Evolutionary conservation across 2,113 vertebrate species (phyloP).

Genomic region (Pygoscelis adeliae): DNA sequence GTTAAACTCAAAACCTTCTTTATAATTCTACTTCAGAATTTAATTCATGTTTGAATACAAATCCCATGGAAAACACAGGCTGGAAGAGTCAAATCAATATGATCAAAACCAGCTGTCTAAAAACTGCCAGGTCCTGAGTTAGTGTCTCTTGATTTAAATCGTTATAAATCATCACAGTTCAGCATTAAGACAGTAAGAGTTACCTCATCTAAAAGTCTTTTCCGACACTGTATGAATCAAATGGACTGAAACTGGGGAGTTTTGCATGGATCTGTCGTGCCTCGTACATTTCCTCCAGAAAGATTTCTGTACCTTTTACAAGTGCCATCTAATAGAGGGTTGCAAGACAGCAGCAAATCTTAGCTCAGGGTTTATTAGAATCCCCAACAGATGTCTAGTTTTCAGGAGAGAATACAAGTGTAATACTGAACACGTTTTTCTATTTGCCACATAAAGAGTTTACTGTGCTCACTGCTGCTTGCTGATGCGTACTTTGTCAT

Average conservation of each 20-base stretch:
- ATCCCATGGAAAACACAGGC: not conserved
- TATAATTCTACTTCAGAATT: not conserved
- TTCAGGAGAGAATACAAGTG: constrained; percentile 29
- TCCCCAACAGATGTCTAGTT: not conserved
- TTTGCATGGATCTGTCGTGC: not conserved
- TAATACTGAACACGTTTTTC: constrained; percentile 51
- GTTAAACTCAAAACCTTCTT: not conserved
- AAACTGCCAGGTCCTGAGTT: not conserved
- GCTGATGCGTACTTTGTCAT: not conserved
- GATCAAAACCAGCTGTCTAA: not conserved
- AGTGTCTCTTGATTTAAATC: not conserved
- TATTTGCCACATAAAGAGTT: constrained; percentile 26
- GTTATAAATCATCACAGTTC: not conserved
- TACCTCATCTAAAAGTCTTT: not conserved
- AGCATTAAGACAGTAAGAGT: not conserved
- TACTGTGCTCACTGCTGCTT: constrained; percentile 19
- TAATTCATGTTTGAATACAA: not conserved
- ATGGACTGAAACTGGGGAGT: not conserved
- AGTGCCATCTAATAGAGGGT: not conserved
- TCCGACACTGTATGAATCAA: not conserved
- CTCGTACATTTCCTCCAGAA: not conserved
- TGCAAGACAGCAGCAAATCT: constrained; percentile 9
- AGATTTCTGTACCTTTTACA: not conserved
- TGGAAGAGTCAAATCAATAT: not conserved
- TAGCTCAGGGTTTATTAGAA: constrained; percentile 15